phyloP scores from a whole-genome alignment of 2,888 invertebrate genomes.

The Chelonus formosanus region DNA sequence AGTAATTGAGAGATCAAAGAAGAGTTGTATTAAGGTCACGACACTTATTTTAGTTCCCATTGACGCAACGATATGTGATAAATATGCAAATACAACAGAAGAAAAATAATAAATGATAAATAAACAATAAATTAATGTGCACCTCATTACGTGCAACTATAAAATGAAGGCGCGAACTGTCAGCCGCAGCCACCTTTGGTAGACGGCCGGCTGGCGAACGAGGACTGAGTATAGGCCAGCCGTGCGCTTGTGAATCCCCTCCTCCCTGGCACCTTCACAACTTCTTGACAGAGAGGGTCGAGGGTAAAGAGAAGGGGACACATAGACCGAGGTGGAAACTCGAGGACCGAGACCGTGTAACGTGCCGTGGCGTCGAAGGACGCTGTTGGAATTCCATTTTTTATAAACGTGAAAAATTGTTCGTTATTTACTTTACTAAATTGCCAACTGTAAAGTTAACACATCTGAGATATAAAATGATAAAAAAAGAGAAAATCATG shows the following conservation, averaged over 20 bases:
- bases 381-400: constrained; percentile 30
- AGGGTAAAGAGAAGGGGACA: constrained; percentile 28
- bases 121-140: too few relatives aligned
- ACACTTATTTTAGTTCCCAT: too few relatives aligned
- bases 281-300: constrained; percentile 43
- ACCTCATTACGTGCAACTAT: constrained; percentile 12
- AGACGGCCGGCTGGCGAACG: constrained; percentile 58
- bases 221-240: constrained; percentile 60
- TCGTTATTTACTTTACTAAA: neutral
- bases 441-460: neutral
- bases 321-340: constrained; percentile 40
- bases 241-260: constrained; percentile 59
- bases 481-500: neutral
- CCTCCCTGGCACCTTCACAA: constrained; percentile 46
- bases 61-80: too few relatives aligned
- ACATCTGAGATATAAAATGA: neutral
- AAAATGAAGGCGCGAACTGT: constrained; percentile 46
- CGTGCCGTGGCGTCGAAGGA: constrained; percentile 29
- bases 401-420: constrained; percentile 16
- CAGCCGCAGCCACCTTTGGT: constrained; percentile 36
- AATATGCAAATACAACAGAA: too few relatives aligned
- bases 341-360: constrained; percentile 33
- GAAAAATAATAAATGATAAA: too few relatives aligned
- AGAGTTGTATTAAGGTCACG: too few relatives aligned
- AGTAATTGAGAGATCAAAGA: too few relatives aligned